Base-by-base conservation (phyloP, 2,797 vertebrate genomes). In the Poecile montanus region DNA sequence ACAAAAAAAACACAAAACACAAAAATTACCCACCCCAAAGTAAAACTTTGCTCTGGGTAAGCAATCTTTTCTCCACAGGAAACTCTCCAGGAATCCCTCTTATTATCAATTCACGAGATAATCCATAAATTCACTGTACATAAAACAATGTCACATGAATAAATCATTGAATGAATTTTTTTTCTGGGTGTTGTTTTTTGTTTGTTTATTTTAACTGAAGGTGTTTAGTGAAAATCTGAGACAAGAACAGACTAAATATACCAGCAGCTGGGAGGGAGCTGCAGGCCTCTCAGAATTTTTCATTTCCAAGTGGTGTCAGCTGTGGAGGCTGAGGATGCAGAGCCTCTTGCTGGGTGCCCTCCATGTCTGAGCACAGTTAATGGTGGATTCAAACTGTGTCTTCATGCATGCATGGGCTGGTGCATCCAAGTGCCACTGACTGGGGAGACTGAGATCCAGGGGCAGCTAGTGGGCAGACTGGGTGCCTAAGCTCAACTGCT, bases 351-450 rank as follows among this genome's bases (percentile, higher is more conserved):
- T 65, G 66, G 47, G 21, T 66, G 53, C 25, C 19, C 11, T 74
- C 30, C 1, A 1, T 30, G 67, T 63, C 54, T 68, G 51, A 79
- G 21, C 45, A 62, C 5, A 22, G 25, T n/a, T 21, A 63, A 20
- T 29, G n/a, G 16, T 65, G 38, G 13, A 18, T 53, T 36, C 57
- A 25, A 9, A 21, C 6, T 40, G 14, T 17, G 7, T 38, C 20
- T 60, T 32, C 36, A 11, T 9, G 23, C 1, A 1, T 10, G 4
- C 20, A 4, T 22, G 30, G 22, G 7, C 44, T 85, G 2, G 0
- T 47, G 48, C 2, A 1, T 51, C 32, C 38, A 29, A 30, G 30
- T 75, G 67, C 58, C 67, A 40, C 40, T 22, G 47, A 25, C 48
- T 27, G 26, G 38, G 30, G 30, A 75, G 18, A 10, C 34, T 29